Conservation (phyloP, 2,888 invertebrate species). For the Athalia circularis region DNA sequence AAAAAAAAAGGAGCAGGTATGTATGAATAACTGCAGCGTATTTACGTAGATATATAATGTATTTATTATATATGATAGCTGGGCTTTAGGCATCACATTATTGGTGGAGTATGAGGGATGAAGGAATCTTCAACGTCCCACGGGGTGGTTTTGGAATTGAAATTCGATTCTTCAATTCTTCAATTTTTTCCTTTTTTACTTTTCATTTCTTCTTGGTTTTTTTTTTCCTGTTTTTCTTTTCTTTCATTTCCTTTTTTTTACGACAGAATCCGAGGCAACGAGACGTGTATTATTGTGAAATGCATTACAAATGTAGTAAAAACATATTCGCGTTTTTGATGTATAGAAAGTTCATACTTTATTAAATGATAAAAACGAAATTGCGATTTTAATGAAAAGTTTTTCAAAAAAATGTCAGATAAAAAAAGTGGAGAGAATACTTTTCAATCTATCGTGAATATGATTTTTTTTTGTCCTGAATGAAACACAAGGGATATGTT, state of each 20-base stretch:
- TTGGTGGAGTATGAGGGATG: too few species aligned
- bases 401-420: too few species aligned
- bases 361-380: too few species aligned
- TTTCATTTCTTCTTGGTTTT: neutral
- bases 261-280: conserved; percentile 4
- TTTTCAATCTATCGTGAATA: too few species aligned
- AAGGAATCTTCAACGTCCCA: too few species aligned
- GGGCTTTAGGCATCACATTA: too few species aligned
- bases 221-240: conserved; percentile 1
- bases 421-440: too few species aligned
- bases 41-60: neutral
- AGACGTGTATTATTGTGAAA: conserved; percentile 6
- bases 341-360: neutral
- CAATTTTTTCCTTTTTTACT: conserved; percentile 2
- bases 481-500: too few species aligned
- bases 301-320: neutral
- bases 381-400: too few species aligned
- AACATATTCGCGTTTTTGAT: neutral
- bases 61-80: neutral
- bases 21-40: neutral
- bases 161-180: too few species aligned
- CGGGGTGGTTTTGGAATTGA: too few species aligned
- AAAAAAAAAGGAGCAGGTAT: neutral
- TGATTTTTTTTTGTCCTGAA: too few species aligned
- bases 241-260: neutral